These are phyloP conservation scores for Scolopax mira DNA, from an alignment of 2,113 vertebrate genomes.

Conservation along the genomic window DNA sequence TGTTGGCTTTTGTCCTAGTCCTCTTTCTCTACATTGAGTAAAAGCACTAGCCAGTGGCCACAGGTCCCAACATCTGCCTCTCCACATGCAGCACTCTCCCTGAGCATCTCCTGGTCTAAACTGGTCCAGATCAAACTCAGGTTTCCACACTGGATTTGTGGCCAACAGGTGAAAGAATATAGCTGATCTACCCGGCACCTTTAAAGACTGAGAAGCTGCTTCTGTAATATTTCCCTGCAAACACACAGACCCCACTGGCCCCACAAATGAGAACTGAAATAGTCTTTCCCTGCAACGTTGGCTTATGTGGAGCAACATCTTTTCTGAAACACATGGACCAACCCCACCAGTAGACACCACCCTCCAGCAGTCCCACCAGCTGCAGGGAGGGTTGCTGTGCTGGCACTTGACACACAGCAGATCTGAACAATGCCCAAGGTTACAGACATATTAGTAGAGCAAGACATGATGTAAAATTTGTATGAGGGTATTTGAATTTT, in stretches of 20 bases:
- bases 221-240: background rate
- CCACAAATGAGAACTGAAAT: background rate
- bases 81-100: accelerated
- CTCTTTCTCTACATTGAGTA: background rate
- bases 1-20: background rate
- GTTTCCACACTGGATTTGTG: background rate
- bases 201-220: conserved; percentile 22
- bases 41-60: background rate
- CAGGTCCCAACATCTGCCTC: background rate
- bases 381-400: accelerated
- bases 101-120: background rate
- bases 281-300: background rate
- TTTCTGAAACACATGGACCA: background rate
- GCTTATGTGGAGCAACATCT: background rate
- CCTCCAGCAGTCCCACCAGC: too few species aligned
- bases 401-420: background rate
- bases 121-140: background rate
- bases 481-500: background rate
- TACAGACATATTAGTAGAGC: background rate
- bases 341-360: too few species aligned
- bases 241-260: background rate
- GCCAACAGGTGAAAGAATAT: background rate
- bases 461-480: background rate
- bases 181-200: conserved; percentile 1
- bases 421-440: background rate